These are phyloP conservation scores for Pipistrellus kuhlii DNA, from an alignment of 2,797 vertebrate genomes.

Conservation along the genomic window DNA sequence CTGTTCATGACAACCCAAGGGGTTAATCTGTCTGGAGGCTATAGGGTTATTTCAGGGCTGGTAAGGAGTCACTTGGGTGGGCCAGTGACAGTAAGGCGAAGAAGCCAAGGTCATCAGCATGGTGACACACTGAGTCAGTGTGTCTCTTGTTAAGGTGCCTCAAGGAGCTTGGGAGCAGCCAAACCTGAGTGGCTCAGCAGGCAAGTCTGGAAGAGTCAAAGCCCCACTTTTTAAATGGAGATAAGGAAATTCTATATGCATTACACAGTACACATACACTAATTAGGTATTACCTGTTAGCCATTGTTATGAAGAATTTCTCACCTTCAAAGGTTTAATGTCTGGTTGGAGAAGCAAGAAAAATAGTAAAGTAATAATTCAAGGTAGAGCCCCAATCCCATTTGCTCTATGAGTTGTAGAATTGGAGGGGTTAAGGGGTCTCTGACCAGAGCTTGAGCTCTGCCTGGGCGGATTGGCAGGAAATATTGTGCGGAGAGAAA, in stretches of 20 bases:
- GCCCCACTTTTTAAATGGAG: not conserved
- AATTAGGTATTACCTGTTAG: not conserved
- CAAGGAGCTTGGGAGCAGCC: not conserved
- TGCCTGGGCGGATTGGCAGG: not conserved
- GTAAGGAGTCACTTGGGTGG: not conserved
- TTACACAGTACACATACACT: not conserved
- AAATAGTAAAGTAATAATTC: not conserved
- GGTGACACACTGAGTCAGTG: not conserved
- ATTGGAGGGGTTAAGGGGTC: not conserved
- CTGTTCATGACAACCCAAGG: not conserved
- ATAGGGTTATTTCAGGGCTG: not conserved
- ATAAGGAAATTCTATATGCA: not conserved
- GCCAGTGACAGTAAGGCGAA: not conserved
- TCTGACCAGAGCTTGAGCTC: not conserved
- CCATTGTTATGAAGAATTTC: not conserved
- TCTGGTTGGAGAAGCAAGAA: slow-evolving; percentile 10
- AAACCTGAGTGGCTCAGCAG: not conserved
- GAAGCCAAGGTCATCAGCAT: not conserved
- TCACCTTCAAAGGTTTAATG: not conserved
- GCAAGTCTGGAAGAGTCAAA: not conserved
- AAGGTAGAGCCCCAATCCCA: not conserved
- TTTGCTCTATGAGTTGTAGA: not conserved
- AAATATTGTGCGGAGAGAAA: not conserved
- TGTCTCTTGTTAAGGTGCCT: not conserved
- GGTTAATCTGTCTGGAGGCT: not conserved